A percentile compares a stretch with the other conserved stretches of the same genome.
Conservation (phyloP, 1,140 invertebrate genomes). For the Odontomachus brunneus region DNA sequence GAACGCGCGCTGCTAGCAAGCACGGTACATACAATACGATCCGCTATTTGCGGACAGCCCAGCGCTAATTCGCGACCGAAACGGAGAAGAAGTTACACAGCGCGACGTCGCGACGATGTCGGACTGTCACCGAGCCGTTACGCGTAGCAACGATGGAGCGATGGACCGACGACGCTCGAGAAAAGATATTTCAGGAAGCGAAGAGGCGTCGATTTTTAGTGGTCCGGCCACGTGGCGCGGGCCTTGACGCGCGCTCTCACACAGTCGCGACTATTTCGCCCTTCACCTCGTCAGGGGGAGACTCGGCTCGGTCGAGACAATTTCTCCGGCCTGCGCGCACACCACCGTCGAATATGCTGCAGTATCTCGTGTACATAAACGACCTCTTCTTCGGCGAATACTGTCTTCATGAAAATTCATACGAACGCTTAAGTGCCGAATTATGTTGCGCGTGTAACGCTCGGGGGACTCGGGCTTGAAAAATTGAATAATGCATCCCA, state of each 20-base stretch:
- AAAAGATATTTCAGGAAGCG: constrained; percentile 42
- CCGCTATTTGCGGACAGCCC: constrained; percentile 62
- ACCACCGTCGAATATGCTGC: neutral
- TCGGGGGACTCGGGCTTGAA: constrained; percentile 5
- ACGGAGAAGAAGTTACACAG: constrained; percentile 31
- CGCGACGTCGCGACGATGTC: constrained; percentile 51
- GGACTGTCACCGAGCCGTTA: constrained; percentile 37
- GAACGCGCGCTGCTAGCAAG: neutral
- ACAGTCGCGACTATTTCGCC: neutral
- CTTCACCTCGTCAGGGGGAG: neutral
- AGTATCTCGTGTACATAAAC: neutral
- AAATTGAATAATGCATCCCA: constrained; percentile 43
- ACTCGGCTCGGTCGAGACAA: constrained; percentile 11
- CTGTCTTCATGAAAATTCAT: constrained; percentile 24
- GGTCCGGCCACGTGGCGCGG: too few species aligned
- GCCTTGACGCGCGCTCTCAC: neutral
- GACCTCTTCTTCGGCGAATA: neutral
- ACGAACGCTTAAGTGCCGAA: constrained; percentile 26
- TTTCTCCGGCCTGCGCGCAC: neutral
- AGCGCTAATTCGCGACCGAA: constrained; percentile 68
- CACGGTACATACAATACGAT: constrained; percentile 61
- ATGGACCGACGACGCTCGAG: constrained; percentile 1
- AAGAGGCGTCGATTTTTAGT: constrained; percentile 16
- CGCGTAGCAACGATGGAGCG: neutral
- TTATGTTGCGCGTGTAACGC: constrained; percentile 30